Conservation (phyloP, 2,888 invertebrate genomes). For the Mythimna albipuncta region DNA sequence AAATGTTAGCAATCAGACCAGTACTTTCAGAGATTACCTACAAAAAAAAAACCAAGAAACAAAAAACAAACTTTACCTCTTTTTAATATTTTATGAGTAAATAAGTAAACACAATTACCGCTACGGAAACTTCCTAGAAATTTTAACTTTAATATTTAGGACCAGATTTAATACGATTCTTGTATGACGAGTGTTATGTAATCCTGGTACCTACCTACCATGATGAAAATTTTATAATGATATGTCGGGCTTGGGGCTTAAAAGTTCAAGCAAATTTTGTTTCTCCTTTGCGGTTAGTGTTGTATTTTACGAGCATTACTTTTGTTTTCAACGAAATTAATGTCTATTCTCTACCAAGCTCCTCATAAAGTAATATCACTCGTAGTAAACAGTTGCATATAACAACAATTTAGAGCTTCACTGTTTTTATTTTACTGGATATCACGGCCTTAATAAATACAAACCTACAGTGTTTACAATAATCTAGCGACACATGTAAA, state of each 20-base stretch:
- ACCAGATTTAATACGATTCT: constrained; percentile 27
- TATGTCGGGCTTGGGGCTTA: constrained; percentile 10
- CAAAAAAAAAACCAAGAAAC: too few relatives aligned
- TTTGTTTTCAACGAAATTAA: not conserved
- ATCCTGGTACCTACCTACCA: constrained; percentile 5
- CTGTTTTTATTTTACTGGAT: not conserved
- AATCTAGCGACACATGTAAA: not conserved
- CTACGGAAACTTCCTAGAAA: constrained; percentile 1
- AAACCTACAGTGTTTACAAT: not conserved
- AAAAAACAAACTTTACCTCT: too few relatives aligned
- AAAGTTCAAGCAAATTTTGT: constrained; percentile 30
- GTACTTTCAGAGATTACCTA: too few relatives aligned
- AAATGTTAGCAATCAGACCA: too few relatives aligned
- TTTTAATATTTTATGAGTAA: too few relatives aligned
- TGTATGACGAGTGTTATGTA: constrained; percentile 22
- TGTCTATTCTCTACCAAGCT: not conserved
- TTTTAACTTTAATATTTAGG: constrained; percentile 35
- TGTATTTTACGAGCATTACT: not conserved
- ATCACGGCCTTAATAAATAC: not conserved
- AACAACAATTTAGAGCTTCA: too few relatives aligned
- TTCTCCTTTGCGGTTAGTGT: constrained; percentile 6
- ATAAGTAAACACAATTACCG: constrained; percentile 22
- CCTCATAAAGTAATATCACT: not conserved
- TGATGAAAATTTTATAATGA: constrained; percentile 28
- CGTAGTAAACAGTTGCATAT: not conserved